Percentiles rank a stretch among this genome's conserved stretches.
Conservation (phyloP, 2,797 vertebrate species). For the Amblyopsis hoosieri region DNA sequence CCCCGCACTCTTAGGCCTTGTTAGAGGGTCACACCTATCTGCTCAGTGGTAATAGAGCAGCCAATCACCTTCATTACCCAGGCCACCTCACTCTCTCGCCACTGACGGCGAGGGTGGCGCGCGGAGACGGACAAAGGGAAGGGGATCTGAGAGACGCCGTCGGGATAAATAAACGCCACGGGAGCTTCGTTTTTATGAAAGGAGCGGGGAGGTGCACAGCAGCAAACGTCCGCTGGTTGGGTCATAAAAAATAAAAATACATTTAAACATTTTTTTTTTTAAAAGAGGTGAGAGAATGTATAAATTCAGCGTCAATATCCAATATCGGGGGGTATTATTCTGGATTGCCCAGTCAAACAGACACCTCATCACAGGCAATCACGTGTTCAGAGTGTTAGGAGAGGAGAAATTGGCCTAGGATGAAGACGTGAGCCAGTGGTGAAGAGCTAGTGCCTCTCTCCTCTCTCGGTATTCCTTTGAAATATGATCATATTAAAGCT, state of each 20-base stretch:
- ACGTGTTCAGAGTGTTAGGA: constrained; percentile 1
- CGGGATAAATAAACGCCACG: constrained; percentile 67
- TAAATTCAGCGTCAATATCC: constrained; percentile 48
- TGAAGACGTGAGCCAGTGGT: background rate
- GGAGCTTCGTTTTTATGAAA: constrained; percentile 51
- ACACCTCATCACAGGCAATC: background rate
- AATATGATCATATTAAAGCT: too few species aligned
- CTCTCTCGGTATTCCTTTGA: too few species aligned
- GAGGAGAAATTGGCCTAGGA: background rate
- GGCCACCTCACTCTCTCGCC: constrained; percentile 74
- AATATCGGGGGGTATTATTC: background rate
- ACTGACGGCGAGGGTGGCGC: constrained; percentile 54
- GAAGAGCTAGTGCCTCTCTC: too few species aligned
- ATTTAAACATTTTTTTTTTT: constrained; percentile 20
- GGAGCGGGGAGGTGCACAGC: constrained; percentile 58
- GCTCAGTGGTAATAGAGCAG: constrained; percentile 68
- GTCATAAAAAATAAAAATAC: background rate
- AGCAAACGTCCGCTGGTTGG: constrained; percentile 40
- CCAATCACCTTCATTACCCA: constrained; percentile 73
- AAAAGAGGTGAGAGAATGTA: constrained; percentile 64
- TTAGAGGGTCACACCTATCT: constrained; percentile 85
- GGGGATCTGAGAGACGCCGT: constrained; percentile 61
- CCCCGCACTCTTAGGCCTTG: constrained; percentile 73
- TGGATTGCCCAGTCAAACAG: too few species aligned
- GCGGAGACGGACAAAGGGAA: background rate